phyloP scores from a whole-genome alignment of 2,888 invertebrate genomes.

The Toxonevra muliebris region DNA sequence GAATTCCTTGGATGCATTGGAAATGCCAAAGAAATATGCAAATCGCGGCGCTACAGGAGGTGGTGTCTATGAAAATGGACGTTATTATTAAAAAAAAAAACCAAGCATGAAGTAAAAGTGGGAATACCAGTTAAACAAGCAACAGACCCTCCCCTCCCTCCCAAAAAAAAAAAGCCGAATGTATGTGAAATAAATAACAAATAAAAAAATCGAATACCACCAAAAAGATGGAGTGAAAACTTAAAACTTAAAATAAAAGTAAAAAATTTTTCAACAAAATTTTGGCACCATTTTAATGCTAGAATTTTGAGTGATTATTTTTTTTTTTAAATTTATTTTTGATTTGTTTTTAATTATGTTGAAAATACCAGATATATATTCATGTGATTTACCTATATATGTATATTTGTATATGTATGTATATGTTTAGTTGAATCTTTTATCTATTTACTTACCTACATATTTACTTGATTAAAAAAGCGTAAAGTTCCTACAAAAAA shows the following conservation, averaged over 20 bases:
- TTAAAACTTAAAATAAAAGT: background rate
- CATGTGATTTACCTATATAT: conserved; percentile 8
- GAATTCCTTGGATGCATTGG: conserved; percentile 48
- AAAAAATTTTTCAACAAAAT: no score
- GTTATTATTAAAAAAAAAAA: conserved; percentile 46
- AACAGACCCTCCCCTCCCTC: no score
- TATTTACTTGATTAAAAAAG: no score
- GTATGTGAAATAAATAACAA: conserved; percentile 3
- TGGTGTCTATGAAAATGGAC: conserved; percentile 49
- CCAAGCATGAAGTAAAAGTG: no score
- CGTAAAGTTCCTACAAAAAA: no score
- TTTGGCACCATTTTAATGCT: no score
- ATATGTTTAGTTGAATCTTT: background rate
- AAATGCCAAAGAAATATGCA: conserved; percentile 43
- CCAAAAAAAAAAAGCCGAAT: background rate
- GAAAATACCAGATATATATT: conserved; percentile 24
- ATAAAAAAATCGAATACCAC: background rate
- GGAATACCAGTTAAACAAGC: no score
- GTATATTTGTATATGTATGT: background rate
- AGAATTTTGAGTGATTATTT: background rate
- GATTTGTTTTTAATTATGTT: conserved; percentile 5
- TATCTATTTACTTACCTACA: no score
- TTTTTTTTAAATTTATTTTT: background rate
- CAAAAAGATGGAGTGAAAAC: no score
- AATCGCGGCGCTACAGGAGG: conserved; percentile 31